These are phyloP conservation scores for Phengaris arion DNA, from an alignment of 2,888 invertebrate genomes.

Conservation along the genomic window DNA sequence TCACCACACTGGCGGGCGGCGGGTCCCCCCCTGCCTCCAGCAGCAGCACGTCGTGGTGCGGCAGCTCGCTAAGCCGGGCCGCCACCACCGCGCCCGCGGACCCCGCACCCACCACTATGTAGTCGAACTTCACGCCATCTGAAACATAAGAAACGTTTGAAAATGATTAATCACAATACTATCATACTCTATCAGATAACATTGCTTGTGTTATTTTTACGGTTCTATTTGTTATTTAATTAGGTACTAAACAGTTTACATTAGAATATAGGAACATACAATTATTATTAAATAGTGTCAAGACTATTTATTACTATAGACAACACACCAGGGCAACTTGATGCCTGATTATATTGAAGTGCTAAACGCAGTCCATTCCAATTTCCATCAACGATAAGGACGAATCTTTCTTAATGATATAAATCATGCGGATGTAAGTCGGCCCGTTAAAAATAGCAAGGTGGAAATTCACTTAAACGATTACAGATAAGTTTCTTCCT, in stretches of 20 bases:
- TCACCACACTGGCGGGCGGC: slow-evolving; percentile 47
- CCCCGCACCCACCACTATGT: slow-evolving; percentile 50
- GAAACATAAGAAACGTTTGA: not conserved
- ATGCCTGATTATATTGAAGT: no score
- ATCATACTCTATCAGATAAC: not conserved
- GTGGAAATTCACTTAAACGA: not conserved
- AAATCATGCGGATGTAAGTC: not conserved
- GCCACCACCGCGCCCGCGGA: slow-evolving; percentile 50
- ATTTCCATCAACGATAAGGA: not conserved
- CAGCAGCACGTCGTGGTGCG: slow-evolving; percentile 46
- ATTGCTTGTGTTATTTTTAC: slow-evolving; percentile 1
- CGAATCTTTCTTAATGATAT: not conserved
- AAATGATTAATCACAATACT: not conserved
- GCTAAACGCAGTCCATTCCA: no score
- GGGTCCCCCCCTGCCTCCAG: slow-evolving; percentile 52
- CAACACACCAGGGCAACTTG: no score
- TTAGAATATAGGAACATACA: no score
- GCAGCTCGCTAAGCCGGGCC: slow-evolving; percentile 47
- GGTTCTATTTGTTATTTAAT: not conserved
- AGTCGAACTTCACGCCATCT: slow-evolving; percentile 49
- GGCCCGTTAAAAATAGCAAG: not conserved
- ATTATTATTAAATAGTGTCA: no score
- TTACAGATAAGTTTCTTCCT: not conserved
- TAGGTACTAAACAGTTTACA: not conserved
- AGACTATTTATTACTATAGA: no score